These are phyloP conservation scores for Drosophila parthenogenetica DNA, from an alignment of 2,888 invertebrate species.

Conservation along the genomic window DNA sequence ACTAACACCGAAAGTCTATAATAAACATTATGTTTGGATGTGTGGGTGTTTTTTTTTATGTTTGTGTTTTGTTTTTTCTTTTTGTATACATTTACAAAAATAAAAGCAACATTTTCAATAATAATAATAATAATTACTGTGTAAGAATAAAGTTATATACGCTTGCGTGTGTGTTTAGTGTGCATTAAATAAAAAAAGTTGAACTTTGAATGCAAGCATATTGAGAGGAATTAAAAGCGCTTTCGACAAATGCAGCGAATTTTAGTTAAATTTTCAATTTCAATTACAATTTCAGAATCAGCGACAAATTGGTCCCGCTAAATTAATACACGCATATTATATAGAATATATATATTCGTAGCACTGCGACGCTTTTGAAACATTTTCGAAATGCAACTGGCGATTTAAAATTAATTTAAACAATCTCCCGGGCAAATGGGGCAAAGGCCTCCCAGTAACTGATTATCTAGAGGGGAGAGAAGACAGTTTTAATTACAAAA, in stretches of 20 bases:
- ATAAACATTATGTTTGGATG: constrained; percentile 39
- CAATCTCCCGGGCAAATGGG: constrained; percentile 97
- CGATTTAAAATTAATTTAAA: constrained; percentile 86
- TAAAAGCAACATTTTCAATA: constrained; percentile 65
- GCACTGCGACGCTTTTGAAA: constrained; percentile 43
- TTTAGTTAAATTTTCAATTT: not conserved
- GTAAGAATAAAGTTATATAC: constrained; percentile 41
- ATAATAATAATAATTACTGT: constrained; percentile 60
- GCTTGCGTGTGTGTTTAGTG: constrained; percentile 35
- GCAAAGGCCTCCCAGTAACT: constrained; percentile 94
- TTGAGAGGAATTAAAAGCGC: constrained; percentile 59
- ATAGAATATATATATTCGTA: constrained; percentile 36
- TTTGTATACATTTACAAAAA: constrained; percentile 73
- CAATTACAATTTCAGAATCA: constrained; percentile 27
- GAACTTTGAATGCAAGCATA: constrained; percentile 64
- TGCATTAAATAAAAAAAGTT: constrained; percentile 59
- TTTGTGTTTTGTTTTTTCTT: constrained; percentile 33
- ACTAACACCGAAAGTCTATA: constrained; percentile 45
- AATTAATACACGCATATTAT: constrained; percentile 38
- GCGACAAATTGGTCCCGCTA: constrained; percentile 75
- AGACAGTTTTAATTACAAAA: not conserved
- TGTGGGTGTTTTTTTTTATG: not conserved
- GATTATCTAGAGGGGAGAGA: constrained; percentile 72
- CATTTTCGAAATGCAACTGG: constrained; percentile 57
- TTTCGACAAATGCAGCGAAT: constrained; percentile 44